A percentile compares a stretch with the other conserved stretches of the same genome.
phyloP scores from a whole-genome alignment of 2,113 vertebrate species.

The Eolophus roseicapilla region DNA sequence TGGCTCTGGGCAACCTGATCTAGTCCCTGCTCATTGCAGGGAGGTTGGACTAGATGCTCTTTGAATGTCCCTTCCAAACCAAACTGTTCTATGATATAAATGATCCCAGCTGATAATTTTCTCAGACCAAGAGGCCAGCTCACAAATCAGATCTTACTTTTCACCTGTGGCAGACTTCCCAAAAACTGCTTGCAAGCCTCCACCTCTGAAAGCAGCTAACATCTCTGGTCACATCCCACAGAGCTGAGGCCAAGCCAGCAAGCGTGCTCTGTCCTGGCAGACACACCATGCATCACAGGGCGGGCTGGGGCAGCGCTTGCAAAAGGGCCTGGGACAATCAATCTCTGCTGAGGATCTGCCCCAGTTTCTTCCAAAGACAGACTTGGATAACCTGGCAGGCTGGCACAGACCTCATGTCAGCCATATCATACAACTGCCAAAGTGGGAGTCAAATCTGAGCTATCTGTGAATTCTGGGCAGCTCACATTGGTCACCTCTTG shows the following conservation, averaged over 20 bases:
- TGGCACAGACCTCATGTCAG: neutral
- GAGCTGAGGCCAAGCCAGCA: accelerated
- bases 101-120: neutral
- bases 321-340: neutral
- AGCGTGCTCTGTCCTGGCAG: neutral
- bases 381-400: neutral
- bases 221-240: neutral
- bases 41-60: neutral
- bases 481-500: neutral
- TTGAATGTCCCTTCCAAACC: neutral
- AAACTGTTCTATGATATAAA: neutral
- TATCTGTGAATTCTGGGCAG: neutral
- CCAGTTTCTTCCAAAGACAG: neutral
- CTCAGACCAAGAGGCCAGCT: neutral
- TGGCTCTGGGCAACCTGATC: neutral
- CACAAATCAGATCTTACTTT: neutral
- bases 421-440: neutral
- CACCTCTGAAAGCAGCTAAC: neutral
- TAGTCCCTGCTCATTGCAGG: neutral
- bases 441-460: neutral
- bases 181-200: neutral
- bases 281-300: accelerated
- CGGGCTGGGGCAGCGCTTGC: accelerated
- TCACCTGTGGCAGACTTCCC: neutral
- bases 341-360: neutral